Conservation (phyloP, 2,113 vertebrate genomes). For the Tichodroma muraria region DNA sequence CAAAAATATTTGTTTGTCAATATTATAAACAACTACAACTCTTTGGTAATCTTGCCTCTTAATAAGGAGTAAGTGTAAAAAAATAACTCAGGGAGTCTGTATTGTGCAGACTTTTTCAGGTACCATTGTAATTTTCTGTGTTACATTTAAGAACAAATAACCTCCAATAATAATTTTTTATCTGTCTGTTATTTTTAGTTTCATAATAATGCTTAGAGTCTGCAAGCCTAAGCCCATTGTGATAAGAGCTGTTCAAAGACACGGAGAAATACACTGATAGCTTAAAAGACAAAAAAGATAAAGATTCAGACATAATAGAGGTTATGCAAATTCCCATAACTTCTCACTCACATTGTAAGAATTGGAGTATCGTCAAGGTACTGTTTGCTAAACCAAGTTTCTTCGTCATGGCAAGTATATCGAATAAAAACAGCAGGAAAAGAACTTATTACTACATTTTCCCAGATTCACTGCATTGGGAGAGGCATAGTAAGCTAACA, state of each 20-base stretch:
- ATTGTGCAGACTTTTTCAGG: not conserved
- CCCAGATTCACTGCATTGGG: not conserved
- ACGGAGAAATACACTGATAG: not conserved
- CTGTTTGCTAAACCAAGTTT: not conserved
- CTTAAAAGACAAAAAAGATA: not conserved
- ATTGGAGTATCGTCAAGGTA: not conserved
- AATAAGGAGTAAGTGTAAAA: not conserved
- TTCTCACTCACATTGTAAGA: not conserved
- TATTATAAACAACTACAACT: not conserved
- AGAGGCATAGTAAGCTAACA: not conserved
- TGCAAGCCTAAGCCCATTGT: not conserved
- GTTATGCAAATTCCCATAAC: not conserved
- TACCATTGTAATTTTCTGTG: not conserved
- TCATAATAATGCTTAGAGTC: not conserved
- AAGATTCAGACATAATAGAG: not conserved
- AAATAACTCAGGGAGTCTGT: not conserved
- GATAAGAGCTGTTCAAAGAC: not conserved
- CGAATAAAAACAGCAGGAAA: not conserved
- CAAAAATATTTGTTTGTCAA: not conserved
- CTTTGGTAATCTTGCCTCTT: not conserved
- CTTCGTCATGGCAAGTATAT: not conserved
- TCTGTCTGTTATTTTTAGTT: not conserved
- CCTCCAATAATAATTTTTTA: not conserved
- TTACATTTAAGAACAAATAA: not conserved
- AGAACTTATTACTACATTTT: not conserved